phyloP scores from a whole-genome alignment of 1,140 invertebrate species.

The Ips nitidus region DNA sequence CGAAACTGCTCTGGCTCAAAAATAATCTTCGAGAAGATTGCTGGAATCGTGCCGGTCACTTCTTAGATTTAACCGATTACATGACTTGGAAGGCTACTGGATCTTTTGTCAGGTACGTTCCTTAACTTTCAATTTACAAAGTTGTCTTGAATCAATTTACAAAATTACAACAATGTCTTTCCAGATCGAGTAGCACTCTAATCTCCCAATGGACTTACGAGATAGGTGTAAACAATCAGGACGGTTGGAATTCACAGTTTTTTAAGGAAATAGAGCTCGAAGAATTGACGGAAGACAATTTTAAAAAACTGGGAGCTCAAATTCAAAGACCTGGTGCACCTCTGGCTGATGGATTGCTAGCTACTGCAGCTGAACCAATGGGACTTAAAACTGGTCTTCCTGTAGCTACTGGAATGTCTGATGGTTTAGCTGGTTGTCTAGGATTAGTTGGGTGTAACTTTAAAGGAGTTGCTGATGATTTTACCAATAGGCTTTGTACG shows the following conservation, averaged over 20 bases:
- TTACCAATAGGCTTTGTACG: constrained; percentile 61
- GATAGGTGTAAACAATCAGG: constrained; percentile 57
- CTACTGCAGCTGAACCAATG: constrained; percentile 65
- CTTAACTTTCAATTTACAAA: neutral
- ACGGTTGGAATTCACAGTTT: constrained; percentile 76
- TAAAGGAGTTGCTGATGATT: constrained; percentile 56
- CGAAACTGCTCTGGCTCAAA: constrained; percentile 93
- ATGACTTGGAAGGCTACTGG: constrained; percentile 90
- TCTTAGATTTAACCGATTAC: constrained; percentile 95
- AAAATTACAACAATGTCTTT: constrained; percentile 28
- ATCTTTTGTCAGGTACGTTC: constrained; percentile 58
- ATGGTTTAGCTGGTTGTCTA: constrained; percentile 90
- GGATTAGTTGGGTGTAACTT: constrained; percentile 75
- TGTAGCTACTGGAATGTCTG: constrained; percentile 86
- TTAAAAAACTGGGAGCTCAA: constrained; percentile 57
- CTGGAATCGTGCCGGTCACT: constrained; percentile 69
- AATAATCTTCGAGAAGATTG: constrained; percentile 66
- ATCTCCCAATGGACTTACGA: constrained; percentile 94
- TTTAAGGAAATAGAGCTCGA: constrained; percentile 72
- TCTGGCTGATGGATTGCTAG: constrained; percentile 67
- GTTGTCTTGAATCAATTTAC: neutral
- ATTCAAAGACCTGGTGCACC: constrained; percentile 70
- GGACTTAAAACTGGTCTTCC: constrained; percentile 70
- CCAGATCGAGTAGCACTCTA: constrained; percentile 84
- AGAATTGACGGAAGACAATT: constrained; percentile 71